A percentile compares a stretch with the other conserved stretches of the same genome.
Conservation (phyloP, 2,797 vertebrate genomes). For the Bovichtus variegatus region DNA sequence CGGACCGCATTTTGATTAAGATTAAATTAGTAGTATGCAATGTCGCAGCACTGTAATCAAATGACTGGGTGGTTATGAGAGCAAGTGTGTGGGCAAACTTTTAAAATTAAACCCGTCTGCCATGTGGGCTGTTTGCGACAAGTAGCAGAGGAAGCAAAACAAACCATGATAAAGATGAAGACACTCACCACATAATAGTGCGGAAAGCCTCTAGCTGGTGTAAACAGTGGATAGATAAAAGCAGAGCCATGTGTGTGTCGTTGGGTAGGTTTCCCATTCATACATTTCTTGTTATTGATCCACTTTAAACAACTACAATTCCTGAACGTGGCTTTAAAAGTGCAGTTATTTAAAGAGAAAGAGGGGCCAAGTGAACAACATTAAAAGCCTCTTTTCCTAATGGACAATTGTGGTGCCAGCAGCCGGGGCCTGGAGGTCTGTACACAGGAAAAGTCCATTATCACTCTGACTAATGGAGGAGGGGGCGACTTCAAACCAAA, state of each 20-base stretch:
- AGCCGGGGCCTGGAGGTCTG: constrained; percentile 53
- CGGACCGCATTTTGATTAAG: constrained; percentile 19
- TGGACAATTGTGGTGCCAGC: constrained; percentile 62
- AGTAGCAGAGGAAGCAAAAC: constrained; percentile 69
- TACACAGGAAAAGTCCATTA: constrained; percentile 79
- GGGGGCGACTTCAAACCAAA: constrained; percentile 63
- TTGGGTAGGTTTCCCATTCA: constrained; percentile 17
- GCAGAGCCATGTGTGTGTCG: constrained; percentile 11
- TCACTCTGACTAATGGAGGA: constrained; percentile 77
- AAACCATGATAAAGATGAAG: constrained; percentile 61
- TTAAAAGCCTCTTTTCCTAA: constrained; percentile 66
- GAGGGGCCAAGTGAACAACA: constrained; percentile 50
- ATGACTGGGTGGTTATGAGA: constrained; percentile 42
- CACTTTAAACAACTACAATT: constrained; percentile 21
- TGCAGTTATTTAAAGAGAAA: constrained; percentile 60
- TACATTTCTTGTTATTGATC: constrained; percentile 29
- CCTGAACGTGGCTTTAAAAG: constrained; percentile 40
- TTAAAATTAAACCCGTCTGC: constrained; percentile 59
- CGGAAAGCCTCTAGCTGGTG: constrained; percentile 47
- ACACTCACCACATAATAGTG: constrained; percentile 63
- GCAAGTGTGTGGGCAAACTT: constrained; percentile 61
- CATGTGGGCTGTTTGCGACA: constrained; percentile 67
- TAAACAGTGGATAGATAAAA: constrained; percentile 61
- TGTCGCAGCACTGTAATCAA: constrained; percentile 27
- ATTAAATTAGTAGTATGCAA: constrained; percentile 37